Evolutionary conservation across 2,888 invertebrate species (phyloP), one percentile per base, ranked within the genome.

Genomic region (Ceriagrion tenellum): DNA sequence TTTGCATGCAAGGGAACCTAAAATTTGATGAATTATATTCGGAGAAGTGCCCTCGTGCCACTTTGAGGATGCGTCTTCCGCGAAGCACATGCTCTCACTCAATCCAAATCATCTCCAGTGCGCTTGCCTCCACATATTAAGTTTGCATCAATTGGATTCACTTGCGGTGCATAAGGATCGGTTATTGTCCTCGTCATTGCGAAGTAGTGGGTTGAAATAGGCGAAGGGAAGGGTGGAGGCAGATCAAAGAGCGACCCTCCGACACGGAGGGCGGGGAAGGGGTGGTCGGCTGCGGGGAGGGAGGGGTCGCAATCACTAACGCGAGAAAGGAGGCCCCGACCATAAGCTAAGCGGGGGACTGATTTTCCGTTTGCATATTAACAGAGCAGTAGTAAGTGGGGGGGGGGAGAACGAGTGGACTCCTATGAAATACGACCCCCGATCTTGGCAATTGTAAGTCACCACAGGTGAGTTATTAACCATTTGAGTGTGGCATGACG

Each of bases 101-200:
- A 1, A 18, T 81, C 35, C 16, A 81, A 81, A 81, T 13, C 81
- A 16, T 81, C 81, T 81, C 35, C 81, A 16, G 35, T 81, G 35
- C 35, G 26, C 26, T 59, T 20, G 59, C 59, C 8, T 47, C 20
- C n/a, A 16, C 69, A n/a, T 26, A 93, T 93, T 93, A 93, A 47
- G 47, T 47, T n/a, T 40, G 93, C 47, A 63, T 47, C 93, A 93
- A 93, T 93, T 93, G 93, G 40, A 18, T 69, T 89, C 89, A 89
- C 93, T 47, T 59, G 59, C 26, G 20, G 63, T 40, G 91, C 81
- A 91, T 63, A 59, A 63, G 91, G 56, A 59, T 56, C 56, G n/a
- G 59, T 59, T 63, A 59, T 59, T 91, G 91, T n/a, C 91, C 26
- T 69, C 63, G 20, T 40, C 91, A 63, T 23, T 69, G 63, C 40